These are phyloP conservation scores for Paedocypris sp. DNA, from an alignment of 2,113 vertebrate species.

Conservation along the genomic window DNA sequence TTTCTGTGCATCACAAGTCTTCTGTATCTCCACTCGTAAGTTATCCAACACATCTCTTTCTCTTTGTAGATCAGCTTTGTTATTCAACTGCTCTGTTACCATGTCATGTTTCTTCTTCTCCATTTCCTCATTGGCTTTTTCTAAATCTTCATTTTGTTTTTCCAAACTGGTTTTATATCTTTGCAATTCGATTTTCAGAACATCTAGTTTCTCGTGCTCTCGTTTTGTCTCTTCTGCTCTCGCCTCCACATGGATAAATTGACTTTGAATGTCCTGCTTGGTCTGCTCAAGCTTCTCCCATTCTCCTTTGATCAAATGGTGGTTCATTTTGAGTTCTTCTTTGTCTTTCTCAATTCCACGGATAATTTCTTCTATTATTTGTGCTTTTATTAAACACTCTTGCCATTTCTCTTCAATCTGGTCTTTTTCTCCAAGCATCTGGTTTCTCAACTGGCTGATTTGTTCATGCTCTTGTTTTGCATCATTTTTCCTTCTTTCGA, in stretches of 20 bases:
- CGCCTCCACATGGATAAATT: not conserved
- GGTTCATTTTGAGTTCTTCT: slow-evolving; percentile 14
- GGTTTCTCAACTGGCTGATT: slow-evolving; percentile 19
- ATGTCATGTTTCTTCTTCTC: slow-evolving; percentile 25
- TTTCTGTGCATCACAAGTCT: not conserved
- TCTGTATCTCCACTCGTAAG: slow-evolving; percentile 24
- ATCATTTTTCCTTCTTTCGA: slow-evolving; percentile 9
- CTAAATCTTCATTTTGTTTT: slow-evolving; percentile 10
- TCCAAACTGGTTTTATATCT: slow-evolving; percentile 14
- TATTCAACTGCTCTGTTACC: slow-evolving; percentile 18
- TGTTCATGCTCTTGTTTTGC: slow-evolving; percentile 17
- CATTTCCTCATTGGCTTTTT: slow-evolving; percentile 19
- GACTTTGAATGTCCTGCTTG: not conserved
- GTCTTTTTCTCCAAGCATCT: slow-evolving; percentile 23
- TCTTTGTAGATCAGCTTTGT: slow-evolving; percentile 22
- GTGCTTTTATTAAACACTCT: slow-evolving; percentile 14
- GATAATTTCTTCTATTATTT: slow-evolving; percentile 23
- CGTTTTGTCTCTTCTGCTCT: slow-evolving; percentile 14
- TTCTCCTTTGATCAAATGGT: slow-evolving; percentile 12
- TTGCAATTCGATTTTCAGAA: not conserved
- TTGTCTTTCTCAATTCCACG: not conserved
- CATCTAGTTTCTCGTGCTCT: not conserved
- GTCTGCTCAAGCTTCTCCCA: slow-evolving; percentile 14
- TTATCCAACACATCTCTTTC: slow-evolving; percentile 25
- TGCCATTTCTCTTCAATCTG: slow-evolving; percentile 20